Percentiles rank a stretch among this genome's conserved stretches.
phyloP scores from a whole-genome alignment of 2,888 invertebrate species.

The Sympetrum striolatum region DNA sequence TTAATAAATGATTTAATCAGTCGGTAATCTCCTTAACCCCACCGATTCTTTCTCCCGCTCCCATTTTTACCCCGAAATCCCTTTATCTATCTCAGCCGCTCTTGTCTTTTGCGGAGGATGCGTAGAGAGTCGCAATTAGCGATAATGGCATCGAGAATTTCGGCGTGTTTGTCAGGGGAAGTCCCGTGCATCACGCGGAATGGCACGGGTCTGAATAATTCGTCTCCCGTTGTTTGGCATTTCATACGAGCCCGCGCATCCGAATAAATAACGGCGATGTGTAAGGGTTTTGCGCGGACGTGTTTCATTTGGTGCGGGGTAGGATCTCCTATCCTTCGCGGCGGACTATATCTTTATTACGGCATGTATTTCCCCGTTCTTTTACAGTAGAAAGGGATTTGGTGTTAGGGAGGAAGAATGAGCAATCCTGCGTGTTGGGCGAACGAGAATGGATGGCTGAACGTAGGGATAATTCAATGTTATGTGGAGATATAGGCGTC shows the following conservation, averaged over 20 bases:
- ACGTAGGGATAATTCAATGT: too few relatives aligned
- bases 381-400: too few relatives aligned
- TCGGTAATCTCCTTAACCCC: constrained; percentile 27
- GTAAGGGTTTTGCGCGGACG: background rate
- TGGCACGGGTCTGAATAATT: background rate
- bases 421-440: too few relatives aligned
- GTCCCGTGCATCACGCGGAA: constrained; percentile 1
- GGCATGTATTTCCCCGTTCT: too few relatives aligned
- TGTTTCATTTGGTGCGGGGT: background rate
- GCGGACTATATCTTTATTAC: background rate
- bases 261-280: constrained; percentile 8
- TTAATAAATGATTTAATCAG: constrained; percentile 37
- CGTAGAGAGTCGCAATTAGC: constrained; percentile 23
- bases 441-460: too few relatives aligned
- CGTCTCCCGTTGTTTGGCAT: constrained; percentile 20
- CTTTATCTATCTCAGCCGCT: background rate
- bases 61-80: background rate
- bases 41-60: background rate
- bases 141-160: constrained; percentile 18
- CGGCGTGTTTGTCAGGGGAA: background rate
- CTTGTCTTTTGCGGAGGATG: background rate
- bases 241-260: constrained; percentile 1
- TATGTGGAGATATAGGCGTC: too few relatives aligned
- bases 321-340: background rate
- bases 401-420: too few relatives aligned